Evolutionary conservation across 2,888 invertebrate species (phyloP), one percentile per base, ranked within the genome.

Genomic region (Asteroscopus sphinx): DNA sequence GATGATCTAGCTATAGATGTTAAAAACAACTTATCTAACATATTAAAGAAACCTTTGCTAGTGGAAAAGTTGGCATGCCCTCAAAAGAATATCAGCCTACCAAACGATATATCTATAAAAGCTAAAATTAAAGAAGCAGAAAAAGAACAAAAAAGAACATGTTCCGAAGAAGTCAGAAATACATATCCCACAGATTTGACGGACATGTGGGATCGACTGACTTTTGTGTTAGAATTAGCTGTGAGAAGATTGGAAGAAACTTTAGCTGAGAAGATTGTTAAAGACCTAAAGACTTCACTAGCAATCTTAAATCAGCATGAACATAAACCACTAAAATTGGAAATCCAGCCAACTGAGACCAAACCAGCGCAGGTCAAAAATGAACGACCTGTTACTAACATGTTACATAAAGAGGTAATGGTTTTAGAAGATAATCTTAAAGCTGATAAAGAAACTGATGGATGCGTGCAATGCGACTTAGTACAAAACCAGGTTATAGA

Each of bases 201-300:
- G 12, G 88, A 91, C 9, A 71, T 93, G 17, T 89, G 85, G 87
- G 87, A 91, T 3, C 84, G 77, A 52, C 61, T 93, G 5, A 76
- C 80, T 4, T 28, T 76, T 60, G 73, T 83, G 1, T 56, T 93
- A 39, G 91, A 93, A 52, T 47, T 80, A 25, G 77, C 88, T 45
- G 67, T 90, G 0, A 85, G 82, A 69, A 85, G 74, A 68, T 72
- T 92, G 8, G 91, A 92, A 76, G 79, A 85, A 3, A 80, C 83
- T 3, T 49, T 93, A 17, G 70, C 81, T 7, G 83, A 88, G 0
- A 91, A 84, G 76, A 85, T 92, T 37, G 54, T 82, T 5, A 82
- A 54, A 16, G 89, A 91, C 70, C 56, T 92, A n/a, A 87, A 80
- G 32, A 80, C 64, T 12, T 49, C 61, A 30, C 49, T 81, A 3